Conservation (phyloP, 2,888 invertebrate genomes). For the Thelaira solivaga region DNA sequence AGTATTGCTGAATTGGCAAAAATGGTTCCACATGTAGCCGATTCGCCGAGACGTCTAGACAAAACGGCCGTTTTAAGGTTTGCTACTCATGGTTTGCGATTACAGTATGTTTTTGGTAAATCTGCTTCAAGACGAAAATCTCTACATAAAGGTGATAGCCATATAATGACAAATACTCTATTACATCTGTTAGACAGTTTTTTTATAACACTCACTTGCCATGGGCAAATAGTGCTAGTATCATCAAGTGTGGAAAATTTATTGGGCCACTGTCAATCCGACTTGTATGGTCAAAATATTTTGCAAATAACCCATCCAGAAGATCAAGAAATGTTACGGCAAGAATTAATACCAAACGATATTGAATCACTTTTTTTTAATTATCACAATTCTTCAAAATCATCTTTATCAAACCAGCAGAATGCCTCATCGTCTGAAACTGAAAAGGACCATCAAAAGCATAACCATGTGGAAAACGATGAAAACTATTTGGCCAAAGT, state of each 20-base stretch:
- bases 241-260: slow-evolving; percentile 92
- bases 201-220: slow-evolving; percentile 86
- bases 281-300: slow-evolving; percentile 88
- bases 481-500: slow-evolving; percentile 69
- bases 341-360: slow-evolving; percentile 80
- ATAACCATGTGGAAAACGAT: slow-evolving; percentile 63
- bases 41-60: slow-evolving; percentile 89
- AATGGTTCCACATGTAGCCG: slow-evolving; percentile 88
- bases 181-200: slow-evolving; percentile 87
- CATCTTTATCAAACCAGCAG: not conserved
- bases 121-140: slow-evolving; percentile 65
- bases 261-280: slow-evolving; percentile 91
- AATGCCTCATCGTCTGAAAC: slow-evolving; percentile 65
- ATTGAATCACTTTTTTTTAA: slow-evolving; percentile 74
- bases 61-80: slow-evolving; percentile 93
- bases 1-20: slow-evolving; percentile 89
- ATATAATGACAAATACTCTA: slow-evolving; percentile 79
- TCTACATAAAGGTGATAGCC: slow-evolving; percentile 25
- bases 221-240: slow-evolving; percentile 90
- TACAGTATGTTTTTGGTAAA: slow-evolving; percentile 81
- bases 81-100: slow-evolving; percentile 89
- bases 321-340: slow-evolving; percentile 85
- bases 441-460: slow-evolving; percentile 20
- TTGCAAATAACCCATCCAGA: slow-evolving; percentile 88
- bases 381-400: slow-evolving; percentile 13